These are phyloP conservation scores for Carlito syrichta DNA, from an alignment of 2,113 vertebrate genomes.

Conservation along the genomic window DNA sequence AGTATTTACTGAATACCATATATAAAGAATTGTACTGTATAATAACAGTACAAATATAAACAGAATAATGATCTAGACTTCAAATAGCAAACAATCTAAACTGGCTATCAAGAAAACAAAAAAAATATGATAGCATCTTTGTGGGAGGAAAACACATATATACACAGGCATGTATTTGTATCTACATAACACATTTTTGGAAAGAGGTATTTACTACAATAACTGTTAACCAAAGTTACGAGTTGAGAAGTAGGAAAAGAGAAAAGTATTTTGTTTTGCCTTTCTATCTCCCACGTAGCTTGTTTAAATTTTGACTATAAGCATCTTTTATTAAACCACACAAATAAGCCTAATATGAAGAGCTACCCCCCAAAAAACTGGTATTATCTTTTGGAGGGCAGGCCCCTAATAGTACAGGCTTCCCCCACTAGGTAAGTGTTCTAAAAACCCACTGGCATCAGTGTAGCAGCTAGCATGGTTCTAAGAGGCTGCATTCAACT, in stretches of 20 bases:
- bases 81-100: not conserved
- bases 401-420: no score
- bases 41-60: not conserved
- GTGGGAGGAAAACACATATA: not conserved
- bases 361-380: no score
- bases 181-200: not conserved
- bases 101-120: not conserved
- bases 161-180: not conserved
- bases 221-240: not conserved
- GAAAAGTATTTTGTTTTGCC: not conserved
- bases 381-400: no score
- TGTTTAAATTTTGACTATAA: slow-evolving; percentile 32
- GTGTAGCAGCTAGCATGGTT: no score
- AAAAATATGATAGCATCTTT: not conserved
- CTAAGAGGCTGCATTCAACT: no score
- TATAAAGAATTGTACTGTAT: not conserved
- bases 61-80: not conserved
- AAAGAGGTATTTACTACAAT: not conserved
- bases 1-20: not conserved
- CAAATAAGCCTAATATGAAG: not conserved
- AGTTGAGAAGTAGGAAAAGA: not conserved
- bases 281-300: not conserved
- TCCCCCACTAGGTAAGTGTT: no score
- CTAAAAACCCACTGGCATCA: no score
- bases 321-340: not conserved